Evolutionary conservation across 2,113 vertebrate species (phyloP), one percentile per base, ranked within the genome.

Genomic region (Urocynchramus pylzowi): DNA sequence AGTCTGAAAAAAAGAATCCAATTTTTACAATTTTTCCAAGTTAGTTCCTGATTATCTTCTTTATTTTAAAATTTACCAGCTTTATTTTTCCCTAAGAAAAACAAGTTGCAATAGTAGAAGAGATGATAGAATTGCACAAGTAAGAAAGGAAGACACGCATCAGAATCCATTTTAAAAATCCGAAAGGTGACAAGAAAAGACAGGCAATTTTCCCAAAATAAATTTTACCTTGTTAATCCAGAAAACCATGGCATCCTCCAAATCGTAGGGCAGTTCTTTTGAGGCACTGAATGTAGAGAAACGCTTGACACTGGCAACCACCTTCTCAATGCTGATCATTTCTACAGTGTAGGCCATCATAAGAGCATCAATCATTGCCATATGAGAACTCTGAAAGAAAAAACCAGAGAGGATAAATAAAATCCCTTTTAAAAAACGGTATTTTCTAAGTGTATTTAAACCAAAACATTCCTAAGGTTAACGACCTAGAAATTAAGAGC

Each of bases 271-370:
- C n/a, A 99, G 98, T 90, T 99, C 99, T 91, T 99, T 99, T 4
- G 99, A 99, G 98, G 99, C 99, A 88, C 99, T 99, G 97, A 99
- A 99, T 0, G 99, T 99, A 41, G 99, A 99, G 97, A 99, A 99
- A 91, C 99, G 99, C 92, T 99, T 99, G 95, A 99, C 99, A 6
- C 99, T 99, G 54, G 99, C 98, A 53, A 99, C 99, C 73, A 99
- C 99, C 95, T 99, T 99, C 87, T 99, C 99, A 7, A 99, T 99
- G 99, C 99, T 99, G 98, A 99, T 99, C 99, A 99, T 99, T 97
- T 99, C 99, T 77, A 99, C 99, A 0, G 99, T 99, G 97, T 99
- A 99, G 80, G 99, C 99, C 99, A 99, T 99, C 99, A 99, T 99
- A 14, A 99, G 98, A 49, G 99, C 98, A 57, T 99, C 99, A 23